These are phyloP conservation scores for Diaprepes abbreviatus DNA, from an alignment of 2,888 invertebrate species.

Conservation along the genomic window DNA sequence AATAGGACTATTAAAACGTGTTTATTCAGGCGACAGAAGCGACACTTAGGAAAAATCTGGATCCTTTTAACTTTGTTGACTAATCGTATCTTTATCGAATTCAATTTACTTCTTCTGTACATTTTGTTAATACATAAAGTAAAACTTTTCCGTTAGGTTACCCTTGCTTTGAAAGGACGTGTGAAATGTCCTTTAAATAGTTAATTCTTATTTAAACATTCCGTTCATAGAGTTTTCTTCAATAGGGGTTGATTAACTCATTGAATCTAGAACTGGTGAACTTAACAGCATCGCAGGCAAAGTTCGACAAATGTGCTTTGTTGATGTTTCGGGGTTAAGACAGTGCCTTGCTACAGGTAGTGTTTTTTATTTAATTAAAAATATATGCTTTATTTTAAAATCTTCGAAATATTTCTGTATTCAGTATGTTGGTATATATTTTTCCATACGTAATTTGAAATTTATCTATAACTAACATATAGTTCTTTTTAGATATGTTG, in stretches of 20 bases:
- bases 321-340: not conserved
- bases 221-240: conserved; percentile 16
- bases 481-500: no score
- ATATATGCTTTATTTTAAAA: no score
- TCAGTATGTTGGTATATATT: no score
- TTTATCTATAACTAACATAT: no score
- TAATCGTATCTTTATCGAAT: not conserved
- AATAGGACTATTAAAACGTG: no score
- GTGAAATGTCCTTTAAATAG: conserved; percentile 10
- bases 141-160: not conserved
- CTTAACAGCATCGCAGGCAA: conserved; percentile 11
- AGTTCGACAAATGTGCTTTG: no score
- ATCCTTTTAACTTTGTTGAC: no score
- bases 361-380: no score
- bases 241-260: conserved; percentile 52
- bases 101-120: conserved; percentile 3
- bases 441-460: no score
- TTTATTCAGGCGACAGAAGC: no score
- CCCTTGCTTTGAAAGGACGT: not conserved
- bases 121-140: not conserved
- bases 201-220: conserved; percentile 22
- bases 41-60: no score
- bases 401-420: no score
- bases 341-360: conserved; percentile 15
- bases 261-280: conserved; percentile 41